Evolutionary conservation across 2,113 vertebrate genomes (phyloP).

Genomic region (Rhea pennata): DNA sequence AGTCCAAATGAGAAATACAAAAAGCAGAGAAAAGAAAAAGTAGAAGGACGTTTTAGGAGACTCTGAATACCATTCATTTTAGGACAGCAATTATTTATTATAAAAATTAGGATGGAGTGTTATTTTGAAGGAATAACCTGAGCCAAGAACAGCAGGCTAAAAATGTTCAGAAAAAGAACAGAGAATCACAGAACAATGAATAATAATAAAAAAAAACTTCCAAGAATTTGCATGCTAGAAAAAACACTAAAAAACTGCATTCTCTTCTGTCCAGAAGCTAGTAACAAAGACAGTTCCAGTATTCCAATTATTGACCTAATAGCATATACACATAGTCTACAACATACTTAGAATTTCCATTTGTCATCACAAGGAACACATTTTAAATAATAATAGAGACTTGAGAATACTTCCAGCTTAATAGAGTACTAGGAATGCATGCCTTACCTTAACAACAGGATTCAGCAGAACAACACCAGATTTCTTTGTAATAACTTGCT

Average conservation of each 20-base stretch:
- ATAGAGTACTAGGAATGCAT: background rate
- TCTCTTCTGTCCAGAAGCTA: background rate
- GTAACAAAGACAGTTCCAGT: background rate
- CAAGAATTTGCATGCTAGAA: background rate
- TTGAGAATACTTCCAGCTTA: background rate
- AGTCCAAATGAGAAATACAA: background rate
- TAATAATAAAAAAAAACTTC: background rate
- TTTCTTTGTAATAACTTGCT: slow-evolving; percentile 98
- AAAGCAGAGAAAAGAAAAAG: background rate
- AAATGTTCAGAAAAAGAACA: background rate
- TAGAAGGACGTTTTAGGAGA: background rate
- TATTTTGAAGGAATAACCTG: background rate
- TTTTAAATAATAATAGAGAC: background rate
- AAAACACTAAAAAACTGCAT: background rate
- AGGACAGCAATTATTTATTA: background rate
- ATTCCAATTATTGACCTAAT: background rate
- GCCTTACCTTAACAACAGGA: slow-evolving; percentile 90
- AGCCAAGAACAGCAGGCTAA: background rate
- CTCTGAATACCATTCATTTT: background rate
- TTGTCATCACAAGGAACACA: background rate
- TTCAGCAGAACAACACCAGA: slow-evolving; percentile 93
- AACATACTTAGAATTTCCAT: background rate
- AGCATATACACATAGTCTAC: background rate
- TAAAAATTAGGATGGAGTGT: background rate
- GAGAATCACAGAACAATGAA: background rate